Evolutionary conservation across 35 echinoderm and acorn worm genomes (phyloP).

Genomic region (Diadema setosum): DNA sequence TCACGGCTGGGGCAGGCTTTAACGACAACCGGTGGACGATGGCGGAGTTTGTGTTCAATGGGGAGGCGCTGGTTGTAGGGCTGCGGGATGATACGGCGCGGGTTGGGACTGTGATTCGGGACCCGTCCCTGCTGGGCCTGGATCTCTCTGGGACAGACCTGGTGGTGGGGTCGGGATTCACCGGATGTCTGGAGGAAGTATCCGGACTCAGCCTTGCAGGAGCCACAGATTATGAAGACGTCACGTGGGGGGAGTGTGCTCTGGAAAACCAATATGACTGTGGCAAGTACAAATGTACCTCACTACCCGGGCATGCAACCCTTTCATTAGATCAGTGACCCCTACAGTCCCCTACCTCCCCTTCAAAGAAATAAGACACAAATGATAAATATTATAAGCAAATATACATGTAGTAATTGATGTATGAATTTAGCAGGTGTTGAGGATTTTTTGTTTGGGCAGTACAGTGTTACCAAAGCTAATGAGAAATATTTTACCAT

Average conservation of each 20-base stretch:
- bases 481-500: no score
- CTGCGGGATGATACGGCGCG: neutral
- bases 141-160: slow-evolving; percentile 14
- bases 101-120: neutral
- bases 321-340: neutral
- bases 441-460: neutral
- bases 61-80: neutral
- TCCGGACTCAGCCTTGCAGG: neutral
- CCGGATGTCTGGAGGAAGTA: slow-evolving; percentile 57
- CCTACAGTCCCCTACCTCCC: neutral
- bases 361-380: neutral
- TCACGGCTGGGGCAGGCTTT: neutral
- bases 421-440: neutral
- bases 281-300: no score
- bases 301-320: no score
- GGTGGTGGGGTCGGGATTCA: slow-evolving; percentile 29
- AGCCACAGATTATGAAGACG: neutral
- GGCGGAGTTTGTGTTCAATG: neutral
- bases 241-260: slow-evolving; percentile 42
- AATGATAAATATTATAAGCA: no score
- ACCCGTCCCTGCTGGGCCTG: slow-evolving; percentile 13
- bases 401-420: neutral
- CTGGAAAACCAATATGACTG: slow-evolving; percentile 24
- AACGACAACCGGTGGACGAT: slow-evolving; percentile 16
- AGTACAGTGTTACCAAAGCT: neutral